A percentile compares a stretch with the other conserved stretches of the same genome.
Evolutionary conservation across 2,797 vertebrate genomes (phyloP).

Genomic region (Xyrichtys novacula): DNA sequence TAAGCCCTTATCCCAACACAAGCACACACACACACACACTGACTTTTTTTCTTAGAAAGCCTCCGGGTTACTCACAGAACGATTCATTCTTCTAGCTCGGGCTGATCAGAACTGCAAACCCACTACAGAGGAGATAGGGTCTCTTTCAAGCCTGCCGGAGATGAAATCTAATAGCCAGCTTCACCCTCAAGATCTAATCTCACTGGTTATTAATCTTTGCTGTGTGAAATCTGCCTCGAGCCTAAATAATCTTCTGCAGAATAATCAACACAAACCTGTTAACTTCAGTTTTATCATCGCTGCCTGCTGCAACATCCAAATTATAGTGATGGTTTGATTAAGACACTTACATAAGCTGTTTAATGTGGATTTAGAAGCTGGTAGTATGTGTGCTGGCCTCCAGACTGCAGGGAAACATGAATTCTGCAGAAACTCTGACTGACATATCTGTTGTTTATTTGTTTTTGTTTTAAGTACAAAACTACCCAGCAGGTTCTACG

Average conservation of each 20-base stretch:
- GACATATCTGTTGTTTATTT: not conserved
- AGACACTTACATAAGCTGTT: not conserved
- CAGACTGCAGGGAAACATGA: not conserved
- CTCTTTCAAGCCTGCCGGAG: slow-evolving; percentile 13
- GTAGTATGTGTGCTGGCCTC: not conserved
- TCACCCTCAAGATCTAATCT: slow-evolving; percentile 28
- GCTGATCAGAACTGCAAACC: slow-evolving; percentile 50
- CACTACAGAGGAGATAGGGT: slow-evolving; percentile 23
- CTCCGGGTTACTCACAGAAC: slow-evolving; percentile 27
- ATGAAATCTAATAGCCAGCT: slow-evolving; percentile 16
- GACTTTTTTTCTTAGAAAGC: slow-evolving; percentile 12
- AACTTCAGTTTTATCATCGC: not conserved
- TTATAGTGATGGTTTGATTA: not conserved
- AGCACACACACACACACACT: slow-evolving; percentile 5
- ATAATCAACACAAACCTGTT: not conserved
- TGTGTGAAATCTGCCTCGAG: slow-evolving; percentile 21
- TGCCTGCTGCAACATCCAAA: not conserved
- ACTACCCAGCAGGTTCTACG: not conserved
- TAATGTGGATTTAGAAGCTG: not conserved
- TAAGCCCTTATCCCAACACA: slow-evolving; percentile 48
- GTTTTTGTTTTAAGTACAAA: not conserved
- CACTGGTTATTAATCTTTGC: slow-evolving; percentile 20
- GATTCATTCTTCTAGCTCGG: slow-evolving; percentile 17
- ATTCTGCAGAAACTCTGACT: not conserved
- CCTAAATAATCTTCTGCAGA: slow-evolving; percentile 7